phyloP scores from a whole-genome alignment of 2,113 vertebrate species.

The Oncorhynchus masou region DNA sequence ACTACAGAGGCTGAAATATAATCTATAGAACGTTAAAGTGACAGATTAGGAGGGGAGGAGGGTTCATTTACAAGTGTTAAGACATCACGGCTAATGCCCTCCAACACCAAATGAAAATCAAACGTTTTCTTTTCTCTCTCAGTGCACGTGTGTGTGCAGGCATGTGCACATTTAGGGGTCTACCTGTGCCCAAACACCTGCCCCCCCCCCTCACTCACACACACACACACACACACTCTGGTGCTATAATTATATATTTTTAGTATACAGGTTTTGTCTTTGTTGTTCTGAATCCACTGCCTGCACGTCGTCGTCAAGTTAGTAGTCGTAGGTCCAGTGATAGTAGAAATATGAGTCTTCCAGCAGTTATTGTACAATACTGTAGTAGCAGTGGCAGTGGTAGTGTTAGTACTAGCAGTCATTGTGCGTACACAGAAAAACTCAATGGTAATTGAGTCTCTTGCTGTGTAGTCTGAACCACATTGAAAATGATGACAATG shows the following conservation, averaged over 20 bases:
- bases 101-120: slow-evolving; percentile 67
- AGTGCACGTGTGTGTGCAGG: slow-evolving; percentile 52
- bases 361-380: not conserved
- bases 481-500: slow-evolving; percentile 57
- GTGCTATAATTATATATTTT: too few relatives aligned
- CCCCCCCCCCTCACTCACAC: too few relatives aligned
- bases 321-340: not conserved
- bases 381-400: not conserved
- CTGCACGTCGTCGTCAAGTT: too few relatives aligned
- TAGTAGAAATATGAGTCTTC: not conserved
- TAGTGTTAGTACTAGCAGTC: not conserved
- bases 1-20: slow-evolving; percentile 95
- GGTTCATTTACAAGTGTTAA: slow-evolving; percentile 99
- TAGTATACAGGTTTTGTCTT: too few relatives aligned
- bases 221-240: too few relatives aligned
- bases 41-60: slow-evolving; percentile 94
- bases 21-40: slow-evolving; percentile 99
- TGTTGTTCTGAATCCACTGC: too few relatives aligned
- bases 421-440: not conserved
- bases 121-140: slow-evolving; percentile 80
- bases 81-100: slow-evolving; percentile 93
- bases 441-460: slow-evolving; percentile 9
- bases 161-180: not conserved
- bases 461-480: slow-evolving; percentile 33
- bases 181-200: not conserved